Conservation (phyloP, 2,888 invertebrate genomes). For the Hyalella azteca region DNA sequence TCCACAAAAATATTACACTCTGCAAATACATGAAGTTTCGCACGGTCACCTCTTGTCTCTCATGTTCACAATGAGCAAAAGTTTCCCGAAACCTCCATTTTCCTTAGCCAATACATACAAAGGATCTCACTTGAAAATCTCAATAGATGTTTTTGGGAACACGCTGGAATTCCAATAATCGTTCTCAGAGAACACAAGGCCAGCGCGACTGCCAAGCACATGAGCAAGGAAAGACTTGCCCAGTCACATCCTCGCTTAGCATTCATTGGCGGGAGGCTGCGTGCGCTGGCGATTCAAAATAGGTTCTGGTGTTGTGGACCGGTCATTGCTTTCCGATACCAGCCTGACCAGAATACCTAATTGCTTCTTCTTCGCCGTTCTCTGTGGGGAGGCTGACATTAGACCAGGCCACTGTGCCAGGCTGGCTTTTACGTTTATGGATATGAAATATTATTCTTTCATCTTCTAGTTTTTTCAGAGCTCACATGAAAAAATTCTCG, state of each 20-base stretch:
- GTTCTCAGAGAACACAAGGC: background rate
- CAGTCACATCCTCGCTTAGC: background rate
- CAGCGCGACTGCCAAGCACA: background rate
- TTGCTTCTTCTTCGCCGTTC: too few relatives aligned
- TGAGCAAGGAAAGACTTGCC: background rate
- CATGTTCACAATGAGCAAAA: background rate
- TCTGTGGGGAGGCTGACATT: too few relatives aligned
- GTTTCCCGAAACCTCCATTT: background rate
- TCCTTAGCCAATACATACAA: conserved; percentile 1
- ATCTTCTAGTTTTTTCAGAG: too few relatives aligned
- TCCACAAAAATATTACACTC: too few relatives aligned
- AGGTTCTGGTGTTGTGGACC: conserved; percentile 11
- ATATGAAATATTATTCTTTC: too few relatives aligned
- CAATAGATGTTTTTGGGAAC: background rate
- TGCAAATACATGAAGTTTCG: too few relatives aligned
- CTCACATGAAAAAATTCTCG: too few relatives aligned
- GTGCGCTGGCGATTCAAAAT: conserved; percentile 8
- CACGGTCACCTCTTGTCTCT: too few relatives aligned
- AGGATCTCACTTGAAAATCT: background rate
- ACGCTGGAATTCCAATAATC: background rate
- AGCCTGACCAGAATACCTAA: conserved; percentile 26
- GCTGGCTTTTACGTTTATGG: too few relatives aligned
- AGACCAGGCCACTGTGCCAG: too few relatives aligned
- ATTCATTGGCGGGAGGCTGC: conserved; percentile 3
- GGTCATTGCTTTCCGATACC: conserved; percentile 36